Percentiles rank a stretch among this genome's conserved stretches.
Evolutionary conservation across 2,888 invertebrate genomes (phyloP).

Genomic region (Hemithea aestivaria): DNA sequence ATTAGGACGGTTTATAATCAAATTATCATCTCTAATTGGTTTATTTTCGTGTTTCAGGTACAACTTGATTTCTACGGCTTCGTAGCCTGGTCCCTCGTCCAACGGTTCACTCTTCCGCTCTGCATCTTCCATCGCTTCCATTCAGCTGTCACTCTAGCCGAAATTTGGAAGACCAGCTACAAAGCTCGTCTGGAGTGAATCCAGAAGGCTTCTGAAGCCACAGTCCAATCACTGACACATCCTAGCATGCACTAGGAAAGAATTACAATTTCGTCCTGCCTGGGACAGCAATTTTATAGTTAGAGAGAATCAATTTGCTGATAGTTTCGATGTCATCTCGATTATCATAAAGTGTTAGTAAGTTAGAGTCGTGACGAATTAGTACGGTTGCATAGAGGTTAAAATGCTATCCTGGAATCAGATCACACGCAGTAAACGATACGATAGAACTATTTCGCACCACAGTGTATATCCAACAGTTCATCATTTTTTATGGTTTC

Average conservation of each 20-base stretch:
- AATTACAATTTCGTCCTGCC: conserved; percentile 66
- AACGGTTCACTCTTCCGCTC: conserved; percentile 94
- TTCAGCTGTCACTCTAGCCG: conserved; percentile 95
- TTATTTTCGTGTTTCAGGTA: conserved; percentile 63
- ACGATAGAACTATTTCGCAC: conserved; percentile 32
- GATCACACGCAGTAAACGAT: conserved; percentile 13
- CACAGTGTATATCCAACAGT: conserved; percentile 38
- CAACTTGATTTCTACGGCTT: conserved; percentile 96
- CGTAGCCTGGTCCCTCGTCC: conserved; percentile 95
- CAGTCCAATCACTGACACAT: conserved; percentile 43
- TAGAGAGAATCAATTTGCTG: conserved; percentile 59
- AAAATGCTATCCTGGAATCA: conserved; percentile 41
- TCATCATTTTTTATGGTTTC: conserved; percentile 44
- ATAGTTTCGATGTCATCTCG: conserved; percentile 58
- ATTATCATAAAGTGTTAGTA: conserved; percentile 53
- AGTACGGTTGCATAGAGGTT: conserved; percentile 37
- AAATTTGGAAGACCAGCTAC: conserved; percentile 98
- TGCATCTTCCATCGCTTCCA: conserved; percentile 98
- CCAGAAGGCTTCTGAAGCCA: conserved; percentile 29
- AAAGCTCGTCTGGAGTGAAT: conserved; percentile 92
- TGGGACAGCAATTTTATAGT: conserved; percentile 69
- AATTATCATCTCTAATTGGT: not conserved
- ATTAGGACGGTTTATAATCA: no score
- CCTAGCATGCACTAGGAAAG: conserved; percentile 39
- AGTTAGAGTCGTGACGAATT: conserved; percentile 52